Percentiles rank a stretch among this genome's conserved stretches.
phyloP scores from a whole-genome alignment of 2,888 invertebrate genomes.

The Eutolmus rufibarbis region DNA sequence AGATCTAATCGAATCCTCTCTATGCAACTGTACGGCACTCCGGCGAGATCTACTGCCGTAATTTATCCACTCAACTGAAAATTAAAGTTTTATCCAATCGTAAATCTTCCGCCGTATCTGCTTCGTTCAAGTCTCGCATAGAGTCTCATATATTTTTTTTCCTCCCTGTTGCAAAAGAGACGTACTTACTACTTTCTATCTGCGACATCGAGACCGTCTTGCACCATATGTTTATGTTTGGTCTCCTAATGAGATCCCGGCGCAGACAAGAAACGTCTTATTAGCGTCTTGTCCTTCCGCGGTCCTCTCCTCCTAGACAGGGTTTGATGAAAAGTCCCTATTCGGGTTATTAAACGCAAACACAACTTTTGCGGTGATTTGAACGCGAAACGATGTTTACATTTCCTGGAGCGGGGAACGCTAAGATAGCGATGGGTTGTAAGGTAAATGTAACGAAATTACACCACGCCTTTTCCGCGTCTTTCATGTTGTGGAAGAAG shows the following conservation, averaged over 20 bases:
- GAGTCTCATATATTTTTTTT: not conserved
- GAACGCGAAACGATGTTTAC: conserved; percentile 1
- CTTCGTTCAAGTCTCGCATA: not conserved
- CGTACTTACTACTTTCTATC: not conserved
- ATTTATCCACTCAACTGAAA: not conserved
- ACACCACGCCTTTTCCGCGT: not conserved
- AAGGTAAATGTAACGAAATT: not conserved
- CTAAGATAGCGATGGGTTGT: not conserved
- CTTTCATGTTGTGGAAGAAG: not conserved
- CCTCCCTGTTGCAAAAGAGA: not conserved
- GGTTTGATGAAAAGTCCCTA: not conserved
- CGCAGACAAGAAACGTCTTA: not conserved
- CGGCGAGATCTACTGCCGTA: not conserved
- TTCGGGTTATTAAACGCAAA: conserved; percentile 15
- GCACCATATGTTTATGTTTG: not conserved
- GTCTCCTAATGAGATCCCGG: not conserved
- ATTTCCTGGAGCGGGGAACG: not conserved
- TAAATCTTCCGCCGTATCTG: not conserved
- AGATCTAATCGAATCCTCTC: not conserved
- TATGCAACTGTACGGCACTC: not conserved
- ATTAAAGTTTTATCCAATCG: not conserved
- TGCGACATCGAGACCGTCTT: not conserved
- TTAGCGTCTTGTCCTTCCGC: not conserved
- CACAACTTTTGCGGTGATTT: not conserved
- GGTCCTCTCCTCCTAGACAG: not conserved